phyloP scores from a whole-genome alignment of 2,797 vertebrate species.

The Setipinna tenuifilis region DNA sequence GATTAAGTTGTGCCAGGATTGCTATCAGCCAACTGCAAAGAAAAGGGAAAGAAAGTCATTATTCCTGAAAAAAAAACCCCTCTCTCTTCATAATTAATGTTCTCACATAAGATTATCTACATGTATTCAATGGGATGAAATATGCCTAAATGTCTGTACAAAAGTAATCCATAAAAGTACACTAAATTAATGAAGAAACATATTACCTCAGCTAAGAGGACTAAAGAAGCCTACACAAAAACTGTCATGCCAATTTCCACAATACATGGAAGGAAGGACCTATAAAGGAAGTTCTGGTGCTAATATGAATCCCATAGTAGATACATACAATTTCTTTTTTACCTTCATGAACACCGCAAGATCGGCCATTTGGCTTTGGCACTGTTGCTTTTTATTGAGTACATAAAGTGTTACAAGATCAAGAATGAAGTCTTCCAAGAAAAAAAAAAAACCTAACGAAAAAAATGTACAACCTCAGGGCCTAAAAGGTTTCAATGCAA shows the following conservation, averaged over 20 bases:
- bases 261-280: too few species aligned
- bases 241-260: too few species aligned
- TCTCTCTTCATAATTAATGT: slow-evolving; percentile 32
- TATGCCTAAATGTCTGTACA: not conserved
- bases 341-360: not conserved
- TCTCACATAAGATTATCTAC: slow-evolving; percentile 32
- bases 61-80: slow-evolving; percentile 27
- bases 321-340: not conserved
- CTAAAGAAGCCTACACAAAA: too few species aligned
- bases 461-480: not conserved
- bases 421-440: not conserved
- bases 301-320: not conserved
- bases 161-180: not conserved
- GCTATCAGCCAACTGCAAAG: slow-evolving; percentile 84
- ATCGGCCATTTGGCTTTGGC: not conserved
- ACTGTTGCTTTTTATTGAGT: too few species aligned
- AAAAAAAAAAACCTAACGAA: not conserved
- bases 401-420: not conserved
- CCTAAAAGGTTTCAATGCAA: not conserved
- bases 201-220: not conserved
- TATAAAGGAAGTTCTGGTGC: not conserved
- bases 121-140: slow-evolving; percentile 35
- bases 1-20: slow-evolving; percentile 82
- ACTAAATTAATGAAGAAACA: not conserved
- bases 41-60: slow-evolving; percentile 31